phyloP scores from a whole-genome alignment of 2,113 vertebrate species.

The Ceuthmochares aereus region DNA sequence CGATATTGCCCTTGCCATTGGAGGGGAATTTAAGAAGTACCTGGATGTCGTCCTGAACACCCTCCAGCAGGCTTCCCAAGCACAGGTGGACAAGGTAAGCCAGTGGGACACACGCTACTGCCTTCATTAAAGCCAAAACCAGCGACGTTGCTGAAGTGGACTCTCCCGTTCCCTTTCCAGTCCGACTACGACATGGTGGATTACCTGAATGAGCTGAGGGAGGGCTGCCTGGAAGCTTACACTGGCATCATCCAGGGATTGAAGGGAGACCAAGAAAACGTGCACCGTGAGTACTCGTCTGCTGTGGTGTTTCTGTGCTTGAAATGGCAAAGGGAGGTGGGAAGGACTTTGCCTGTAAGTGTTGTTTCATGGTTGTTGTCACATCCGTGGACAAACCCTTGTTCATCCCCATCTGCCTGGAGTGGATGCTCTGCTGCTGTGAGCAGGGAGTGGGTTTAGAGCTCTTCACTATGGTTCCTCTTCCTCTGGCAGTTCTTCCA shows the following conservation, averaged over 20 bases:
- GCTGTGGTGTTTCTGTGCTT: background rate
- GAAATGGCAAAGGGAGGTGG: background rate
- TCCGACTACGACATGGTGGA: conserved; percentile 99
- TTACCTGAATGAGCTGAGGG: conserved; percentile 95
- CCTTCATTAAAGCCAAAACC: fast-evolving
- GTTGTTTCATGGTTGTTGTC: fast-evolving
- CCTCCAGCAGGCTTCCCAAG: conserved; percentile 95
- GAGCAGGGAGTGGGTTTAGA: background rate
- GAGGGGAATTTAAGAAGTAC: conserved; percentile 98
- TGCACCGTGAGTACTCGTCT: conserved; percentile 89
- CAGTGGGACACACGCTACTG: fast-evolving
- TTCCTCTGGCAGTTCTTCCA: background rate
- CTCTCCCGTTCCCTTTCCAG: conserved; percentile 70
- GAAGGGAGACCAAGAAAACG: conserved; percentile 98
- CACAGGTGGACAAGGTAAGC: conserved; percentile 95
- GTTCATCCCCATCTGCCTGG: background rate
- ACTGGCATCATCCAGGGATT: conserved; percentile 96
- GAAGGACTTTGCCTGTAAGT: background rate
- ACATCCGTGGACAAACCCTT: fast-evolving
- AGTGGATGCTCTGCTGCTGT: background rate
- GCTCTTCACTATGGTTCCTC: background rate
- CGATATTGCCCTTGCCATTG: conserved; percentile 95
- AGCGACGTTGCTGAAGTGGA: fast-evolving
- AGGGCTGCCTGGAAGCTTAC: conserved; percentile 97
- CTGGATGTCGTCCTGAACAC: conserved; percentile 96